Evolutionary conservation across 2,797 vertebrate genomes (phyloP), one percentile per base, ranked within the genome.

Genomic region (Enteromius trimaculatus): DNA sequence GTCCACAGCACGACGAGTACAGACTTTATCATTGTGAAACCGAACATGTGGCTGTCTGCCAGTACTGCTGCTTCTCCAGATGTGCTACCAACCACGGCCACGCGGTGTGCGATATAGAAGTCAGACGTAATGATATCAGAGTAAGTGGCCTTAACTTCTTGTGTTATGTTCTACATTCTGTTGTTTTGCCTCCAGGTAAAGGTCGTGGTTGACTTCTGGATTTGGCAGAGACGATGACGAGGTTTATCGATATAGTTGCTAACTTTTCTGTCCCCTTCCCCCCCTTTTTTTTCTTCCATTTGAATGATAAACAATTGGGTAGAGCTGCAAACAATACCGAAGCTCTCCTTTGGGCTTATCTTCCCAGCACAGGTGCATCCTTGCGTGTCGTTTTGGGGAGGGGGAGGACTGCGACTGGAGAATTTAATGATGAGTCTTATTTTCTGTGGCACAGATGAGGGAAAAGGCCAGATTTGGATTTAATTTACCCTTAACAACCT

Each of bases 21-120:
- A 93, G 98, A 87, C 95, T 99, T 89, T 99, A 98, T 93, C 98
- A 99, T 96, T 99, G 98, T 90, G 98, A 99, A 91, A 97, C 97
- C 68, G 98, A 99, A 95, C 98, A 99, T 93, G 97, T 98, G 79
- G 98, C 98, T 0, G 97, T 99, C 90, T 99, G 98, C 93, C 98
- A 99, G 91, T 99, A 98, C 95, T 99, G 98, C 95, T 99, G 98
- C 94, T 98, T 99, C 93, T 97, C 98, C 93, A 97, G 97, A 89
- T 96, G 95, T 88, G 97, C 97, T 81, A 97, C 97, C 87, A 97
- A 97, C 94, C 97, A 99, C 89, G 97, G 98, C 86, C 98, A 99
- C 83, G 96, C 97, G 0, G 97, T 99, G 90, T 97, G 96, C 17
- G 98, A 99, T 79, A 97, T 99, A 93, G 98, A 99, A 95, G 96